phyloP scores from a whole-genome alignment of 2,888 invertebrate genomes.

The Slavum lentiscoides region DNA sequence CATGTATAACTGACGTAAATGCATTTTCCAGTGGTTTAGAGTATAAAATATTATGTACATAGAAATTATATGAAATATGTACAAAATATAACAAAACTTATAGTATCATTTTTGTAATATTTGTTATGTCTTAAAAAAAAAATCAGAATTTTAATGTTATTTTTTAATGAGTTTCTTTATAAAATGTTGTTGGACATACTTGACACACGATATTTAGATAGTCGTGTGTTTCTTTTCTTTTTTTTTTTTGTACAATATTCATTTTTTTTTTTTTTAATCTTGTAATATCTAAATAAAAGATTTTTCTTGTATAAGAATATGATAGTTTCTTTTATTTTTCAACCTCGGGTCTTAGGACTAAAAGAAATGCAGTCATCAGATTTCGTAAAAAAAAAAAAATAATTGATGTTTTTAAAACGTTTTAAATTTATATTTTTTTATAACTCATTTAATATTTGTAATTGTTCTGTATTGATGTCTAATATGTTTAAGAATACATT shows the following conservation, averaged over 20 bases:
- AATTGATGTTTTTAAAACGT: slow-evolving; percentile 23
- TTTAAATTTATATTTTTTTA: slow-evolving; percentile 47
- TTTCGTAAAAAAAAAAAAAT: slow-evolving; percentile 26
- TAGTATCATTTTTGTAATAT: slow-evolving; percentile 50
- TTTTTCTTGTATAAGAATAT: slow-evolving; percentile 42
- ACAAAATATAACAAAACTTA: slow-evolving; percentile 46
- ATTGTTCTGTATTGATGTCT: slow-evolving; percentile 37
- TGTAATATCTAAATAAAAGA: slow-evolving; percentile 49
- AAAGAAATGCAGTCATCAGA: slow-evolving; percentile 12
- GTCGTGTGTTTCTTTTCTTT: slow-evolving; percentile 42
- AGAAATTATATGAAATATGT: slow-evolving; percentile 49
- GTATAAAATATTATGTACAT: slow-evolving; percentile 50
- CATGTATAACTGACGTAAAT: slow-evolving; percentile 45
- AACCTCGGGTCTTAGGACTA: slow-evolving; percentile 11
- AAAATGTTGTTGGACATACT: slow-evolving; percentile 48
- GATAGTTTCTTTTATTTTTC: slow-evolving; percentile 39
- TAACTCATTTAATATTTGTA: slow-evolving; percentile 19
- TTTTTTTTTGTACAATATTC: slow-evolving; percentile 46
- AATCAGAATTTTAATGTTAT: slow-evolving; percentile 51
- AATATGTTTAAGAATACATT: slow-evolving; percentile 38
- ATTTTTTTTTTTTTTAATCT: slow-evolving; percentile 49
- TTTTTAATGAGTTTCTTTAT: slow-evolving; percentile 50
- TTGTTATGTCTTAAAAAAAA: slow-evolving; percentile 50
- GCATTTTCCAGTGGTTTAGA: slow-evolving; percentile 41
- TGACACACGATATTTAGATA: slow-evolving; percentile 24